phyloP scores from a whole-genome alignment of 2,888 invertebrate species.

The Kryphioiulus occultus region DNA sequence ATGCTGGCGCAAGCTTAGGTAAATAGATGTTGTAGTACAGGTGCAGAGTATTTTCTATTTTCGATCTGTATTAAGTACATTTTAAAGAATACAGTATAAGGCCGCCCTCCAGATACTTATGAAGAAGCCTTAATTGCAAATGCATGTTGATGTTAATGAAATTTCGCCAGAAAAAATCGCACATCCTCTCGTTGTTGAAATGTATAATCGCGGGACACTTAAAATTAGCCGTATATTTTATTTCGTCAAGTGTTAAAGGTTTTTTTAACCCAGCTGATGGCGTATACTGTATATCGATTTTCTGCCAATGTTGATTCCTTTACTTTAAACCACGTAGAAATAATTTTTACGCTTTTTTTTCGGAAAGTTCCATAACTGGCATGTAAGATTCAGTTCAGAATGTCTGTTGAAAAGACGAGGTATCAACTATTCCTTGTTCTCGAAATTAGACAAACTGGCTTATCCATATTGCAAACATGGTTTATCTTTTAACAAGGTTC shows the following conservation, averaged over 20 bases:
- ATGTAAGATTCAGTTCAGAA: too few relatives aligned
- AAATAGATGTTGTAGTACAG: not conserved
- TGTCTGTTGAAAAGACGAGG: too few relatives aligned
- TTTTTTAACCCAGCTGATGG: not conserved
- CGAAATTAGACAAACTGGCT: too few relatives aligned
- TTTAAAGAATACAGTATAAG: not conserved
- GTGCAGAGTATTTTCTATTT: not conserved
- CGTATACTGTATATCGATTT: not conserved
- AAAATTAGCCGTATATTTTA: not conserved
- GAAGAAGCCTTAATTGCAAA: conserved; percentile 25
- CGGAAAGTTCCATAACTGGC: too few relatives aligned
- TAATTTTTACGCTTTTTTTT: too few relatives aligned
- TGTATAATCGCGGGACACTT: not conserved
- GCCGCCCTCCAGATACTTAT: not conserved
- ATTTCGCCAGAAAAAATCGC: not conserved
- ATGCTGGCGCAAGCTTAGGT: not conserved
- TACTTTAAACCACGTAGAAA: not conserved
- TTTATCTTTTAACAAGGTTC: too few relatives aligned
- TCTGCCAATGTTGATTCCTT: not conserved
- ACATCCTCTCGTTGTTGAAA: not conserved
- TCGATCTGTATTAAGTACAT: conserved; percentile 26
- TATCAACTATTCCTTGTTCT: too few relatives aligned
- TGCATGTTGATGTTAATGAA: conserved; percentile 28
- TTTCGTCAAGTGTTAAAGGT: not conserved
- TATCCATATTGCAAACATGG: too few relatives aligned